Base-by-base conservation (phyloP, 2,113 vertebrate genomes). In the Atlantisia rogersi region DNA sequence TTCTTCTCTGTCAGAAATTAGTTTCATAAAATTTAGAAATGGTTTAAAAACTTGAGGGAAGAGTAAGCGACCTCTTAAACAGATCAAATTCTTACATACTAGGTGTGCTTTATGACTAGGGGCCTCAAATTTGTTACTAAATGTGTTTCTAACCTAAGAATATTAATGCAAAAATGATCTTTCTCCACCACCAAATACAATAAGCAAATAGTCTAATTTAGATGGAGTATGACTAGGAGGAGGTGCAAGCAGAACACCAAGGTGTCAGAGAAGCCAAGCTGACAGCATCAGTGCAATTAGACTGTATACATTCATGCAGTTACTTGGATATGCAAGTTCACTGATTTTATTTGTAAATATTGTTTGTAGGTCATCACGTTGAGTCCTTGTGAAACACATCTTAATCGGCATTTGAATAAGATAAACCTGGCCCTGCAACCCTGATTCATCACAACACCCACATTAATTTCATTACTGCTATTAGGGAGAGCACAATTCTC, bases 281-380 rank as follows among this genome's bases (percentile, higher is more conserved):
- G 10, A 48, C 15, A 53, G 10, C 28, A 28, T 29, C 42, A n/a
- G 14, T 68, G 22, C 26, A 35, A 9, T 28, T 26, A 62, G 10
- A 46, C 28, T 64, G 15, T 11, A 71, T 3, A 32, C 0, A 1
- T 29, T 65, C 50, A 29, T 1, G 2, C 1, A 26, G 26, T 26
- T 70, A 63, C 63, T 80, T 58, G 3, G 12, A 20, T 29, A 73
- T 63, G 40, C 24, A 80, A 87, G 50, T 26, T 79, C n/a, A 25
- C 44, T 56, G 48, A 79, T 64, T 87, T 78, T 35, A 89, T 84
- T 79, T 58, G 32, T 65, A 85, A 85, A 73, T 65, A 85, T 10
- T 76, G 15, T 50, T 86, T 55, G 10, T 19, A 82, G 44, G 32
- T 35, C 16, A n/a, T 40, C 68, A 15, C 15, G 65, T 93, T 62